Evolutionary conservation across 2,113 vertebrate genomes (phyloP), one percentile per base, ranked within the genome.

Genomic region (Ariopsis seemanni): DNA sequence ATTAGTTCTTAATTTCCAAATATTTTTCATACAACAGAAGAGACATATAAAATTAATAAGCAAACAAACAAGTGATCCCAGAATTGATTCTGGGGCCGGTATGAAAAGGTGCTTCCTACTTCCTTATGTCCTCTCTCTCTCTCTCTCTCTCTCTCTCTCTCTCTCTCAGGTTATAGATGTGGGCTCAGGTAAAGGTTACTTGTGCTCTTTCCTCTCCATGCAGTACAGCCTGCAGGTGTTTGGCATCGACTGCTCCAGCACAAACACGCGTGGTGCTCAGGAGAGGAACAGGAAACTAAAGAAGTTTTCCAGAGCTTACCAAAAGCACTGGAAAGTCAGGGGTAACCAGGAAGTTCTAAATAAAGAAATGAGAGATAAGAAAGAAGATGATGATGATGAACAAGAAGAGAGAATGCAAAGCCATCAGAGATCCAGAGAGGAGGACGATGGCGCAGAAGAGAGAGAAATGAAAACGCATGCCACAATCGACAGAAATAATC

Each of bases 101-200:
- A 58, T 58, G 57, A 58, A 58, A 58, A 50, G 27, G 2, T 30
- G 69, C 17, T 53, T 52, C 27, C 11, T 55, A 80, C 17, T 50
- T 75, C 53, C 42, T 42, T 42, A 42, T 53, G 55, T 57, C 55
- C 62, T n/a, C 62, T 65, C 62, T 65, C 62, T 65, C 52, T 48
- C 42, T 63, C 8, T 27, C 60, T 85, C 84, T 75, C 62, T 78
- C 22, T 82, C 58, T 88, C 42, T 86, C 11, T 90, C 22, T 86
- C 63, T 90, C 69, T 12, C 86, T 50, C 92, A 99, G 98, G 96
- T 99, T 48, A 97, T 99, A 90, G 98, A 99, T 62, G 91, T 99
- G 84, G 98, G 98, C 72, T 99, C 98, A 69, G 98, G 98, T 84
- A 99, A 99, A 94, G 98, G 98, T 77, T 99, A 99, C 91, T 91